These are phyloP conservation scores for Galaxias olidus DNA, from an alignment of 2,797 vertebrate species.

Conservation along the genomic window DNA sequence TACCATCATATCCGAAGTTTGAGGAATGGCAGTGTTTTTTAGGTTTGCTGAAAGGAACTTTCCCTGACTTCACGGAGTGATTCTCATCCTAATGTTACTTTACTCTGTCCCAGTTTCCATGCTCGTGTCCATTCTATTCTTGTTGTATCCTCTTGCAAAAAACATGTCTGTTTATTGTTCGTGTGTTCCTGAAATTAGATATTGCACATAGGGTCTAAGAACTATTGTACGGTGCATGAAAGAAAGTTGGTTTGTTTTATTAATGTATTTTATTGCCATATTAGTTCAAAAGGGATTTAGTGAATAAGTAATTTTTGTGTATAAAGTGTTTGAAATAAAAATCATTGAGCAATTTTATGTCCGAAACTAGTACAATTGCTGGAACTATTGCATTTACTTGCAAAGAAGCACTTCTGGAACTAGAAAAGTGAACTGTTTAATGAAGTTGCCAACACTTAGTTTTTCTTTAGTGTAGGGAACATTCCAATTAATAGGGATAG, in stretches of 20 bases:
- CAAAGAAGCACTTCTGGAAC: background rate
- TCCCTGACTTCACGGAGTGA: background rate
- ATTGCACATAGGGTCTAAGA: background rate
- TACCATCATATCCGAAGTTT: background rate
- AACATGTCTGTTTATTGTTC: conserved; percentile 1
- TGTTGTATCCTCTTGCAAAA: background rate
- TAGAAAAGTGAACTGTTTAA: background rate
- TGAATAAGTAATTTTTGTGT: background rate
- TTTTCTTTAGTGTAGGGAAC: background rate
- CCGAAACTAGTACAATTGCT: too few relatives aligned
- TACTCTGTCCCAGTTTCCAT: background rate
- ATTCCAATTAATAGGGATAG: background rate
- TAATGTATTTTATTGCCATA: background rate
- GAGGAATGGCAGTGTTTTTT: background rate
- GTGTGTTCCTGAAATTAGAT: background rate
- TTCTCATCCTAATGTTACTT: background rate
- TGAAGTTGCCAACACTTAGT: background rate
- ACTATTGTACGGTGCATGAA: conserved; percentile 6
- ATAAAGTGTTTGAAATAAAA: background rate
- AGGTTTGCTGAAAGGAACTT: background rate
- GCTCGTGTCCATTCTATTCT: background rate
- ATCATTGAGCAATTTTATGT: too few relatives aligned
- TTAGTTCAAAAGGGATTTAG: background rate
- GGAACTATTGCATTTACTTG: too few relatives aligned
- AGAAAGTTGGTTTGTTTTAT: background rate